Evolutionary conservation across 2,797 vertebrate species (phyloP).

Genomic region (Schizothorax lantsangensis): DNA sequence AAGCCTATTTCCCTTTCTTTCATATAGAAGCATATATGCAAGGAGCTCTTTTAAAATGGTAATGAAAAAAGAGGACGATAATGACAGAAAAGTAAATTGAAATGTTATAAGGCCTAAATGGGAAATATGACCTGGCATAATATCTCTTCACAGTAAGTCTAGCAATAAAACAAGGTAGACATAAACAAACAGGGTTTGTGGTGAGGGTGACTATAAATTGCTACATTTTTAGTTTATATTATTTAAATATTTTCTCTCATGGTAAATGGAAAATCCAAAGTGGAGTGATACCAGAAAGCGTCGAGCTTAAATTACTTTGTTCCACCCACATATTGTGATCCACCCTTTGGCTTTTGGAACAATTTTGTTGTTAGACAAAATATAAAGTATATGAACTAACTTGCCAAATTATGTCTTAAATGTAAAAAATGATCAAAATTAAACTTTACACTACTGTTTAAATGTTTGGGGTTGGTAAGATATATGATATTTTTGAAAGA

Average conservation of each 20-base stretch:
- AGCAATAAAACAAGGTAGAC: background rate
- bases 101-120: slow-evolving; percentile 8
- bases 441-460: background rate
- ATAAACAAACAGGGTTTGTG: slow-evolving; percentile 5
- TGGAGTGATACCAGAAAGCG: background rate
- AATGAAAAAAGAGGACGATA: background rate
- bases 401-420: background rate
- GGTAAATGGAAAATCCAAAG: background rate
- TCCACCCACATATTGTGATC: background rate
- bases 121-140: background rate
- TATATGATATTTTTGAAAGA: background rate
- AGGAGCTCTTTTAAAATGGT: background rate
- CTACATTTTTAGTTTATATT: background rate
- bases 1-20: slow-evolving; percentile 6
- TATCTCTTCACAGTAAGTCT: slow-evolving; percentile 13
- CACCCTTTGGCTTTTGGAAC: background rate
- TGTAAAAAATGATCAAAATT: background rate
- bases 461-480: background rate
- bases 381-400: background rate
- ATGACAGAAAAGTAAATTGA: background rate
- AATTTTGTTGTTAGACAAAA: background rate
- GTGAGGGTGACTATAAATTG: too few species aligned
- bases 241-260: background rate
- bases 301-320: background rate
- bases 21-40: slow-evolving; percentile 6